Evolutionary conservation across 2,113 vertebrate genomes (phyloP).

Genomic region (Girardinichthys multiradiatus): DNA sequence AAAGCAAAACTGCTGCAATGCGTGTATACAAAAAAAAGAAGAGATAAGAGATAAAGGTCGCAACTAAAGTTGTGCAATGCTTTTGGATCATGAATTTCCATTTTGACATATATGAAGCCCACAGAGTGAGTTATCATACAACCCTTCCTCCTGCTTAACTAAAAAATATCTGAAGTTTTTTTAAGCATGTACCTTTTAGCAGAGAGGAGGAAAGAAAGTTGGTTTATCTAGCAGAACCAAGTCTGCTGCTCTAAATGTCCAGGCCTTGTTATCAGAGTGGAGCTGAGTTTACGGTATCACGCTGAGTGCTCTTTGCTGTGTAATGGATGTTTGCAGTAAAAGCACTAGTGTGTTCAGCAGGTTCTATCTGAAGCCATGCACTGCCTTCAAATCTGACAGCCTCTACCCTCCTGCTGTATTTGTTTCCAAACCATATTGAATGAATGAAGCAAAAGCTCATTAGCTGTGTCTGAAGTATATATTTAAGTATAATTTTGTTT

Average conservation of each 20-base stretch:
- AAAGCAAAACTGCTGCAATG: not conserved
- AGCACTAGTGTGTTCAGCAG: slow-evolving; percentile 15
- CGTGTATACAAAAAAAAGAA: no score
- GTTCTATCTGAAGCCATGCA: slow-evolving; percentile 15
- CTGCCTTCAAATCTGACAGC: slow-evolving; percentile 7
- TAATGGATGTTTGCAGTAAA: slow-evolving; percentile 35
- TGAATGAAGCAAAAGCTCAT: not conserved
- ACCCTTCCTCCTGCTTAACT: not conserved
- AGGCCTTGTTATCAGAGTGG: slow-evolving; percentile 38
- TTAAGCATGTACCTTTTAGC: slow-evolving; percentile 14
- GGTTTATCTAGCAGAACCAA: slow-evolving; percentile 31
- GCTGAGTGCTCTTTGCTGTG: slow-evolving; percentile 40
- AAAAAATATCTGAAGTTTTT: not conserved
- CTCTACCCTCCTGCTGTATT: not conserved
- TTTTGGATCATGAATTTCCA: not conserved
- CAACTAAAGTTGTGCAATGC: not conserved
- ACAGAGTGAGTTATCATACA: not conserved
- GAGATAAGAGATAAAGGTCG: not conserved
- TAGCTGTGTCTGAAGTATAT: not conserved
- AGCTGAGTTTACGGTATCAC: slow-evolving; percentile 26
- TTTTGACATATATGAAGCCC: not conserved
- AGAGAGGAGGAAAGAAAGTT: slow-evolving; percentile 3
- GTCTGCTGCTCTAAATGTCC: not conserved
- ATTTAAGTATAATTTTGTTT: not conserved
- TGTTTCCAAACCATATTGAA: not conserved